Base-by-base conservation (phyloP, 1,140 invertebrate species). In the Agrypnia vestita region DNA sequence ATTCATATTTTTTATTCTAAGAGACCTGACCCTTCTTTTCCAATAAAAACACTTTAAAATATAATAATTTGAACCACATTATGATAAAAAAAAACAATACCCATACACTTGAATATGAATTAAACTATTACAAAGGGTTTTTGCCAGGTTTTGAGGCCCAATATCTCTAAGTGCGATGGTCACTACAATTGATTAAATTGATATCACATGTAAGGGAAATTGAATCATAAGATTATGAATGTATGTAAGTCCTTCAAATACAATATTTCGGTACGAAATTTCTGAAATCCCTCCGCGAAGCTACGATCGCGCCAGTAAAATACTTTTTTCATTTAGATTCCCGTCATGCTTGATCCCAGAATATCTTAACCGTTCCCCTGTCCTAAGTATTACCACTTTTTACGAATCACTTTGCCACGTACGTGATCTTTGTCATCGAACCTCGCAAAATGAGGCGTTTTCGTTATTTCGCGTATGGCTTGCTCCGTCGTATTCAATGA, bases 321-420 rank as follows among this genome's bases (percentile, higher is more conserved):
- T 71, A 78, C 15, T 80, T 75, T 82, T 82, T 80, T 76, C 81
- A 80, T 82, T 82, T 74, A 44, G 78, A 80, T 80, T 83, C 78
- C 71, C 62, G 78, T 78, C 81, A 69, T 78, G 78, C 72, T 75
- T 80, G 78, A 78, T 80, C 69, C 74, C 44, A 15, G 59, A 69
- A 46, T 82, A 35, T 35, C 77, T 19, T 80, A 69, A 76, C 81
- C 51, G 46, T 51, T 15, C 46, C 44, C 43, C 64, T 64, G 47
- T 78, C 61, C 67, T 78, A 72, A 47, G 49, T 56, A 53, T 47
- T 56, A 64, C 49, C 76, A 51, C 51, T 69, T 77, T 78, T 78
- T 78, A 78, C 76, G 61, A 78, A 78, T 78, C 76, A 78, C 64
- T 78, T 78, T 78, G 47, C 49, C 15, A 46, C 76, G 64, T 59